A percentile compares a stretch with the other conserved stretches of the same genome.
phyloP scores from a whole-genome alignment of 2,797 vertebrate species.

The Myiothlypis coronata region DNA sequence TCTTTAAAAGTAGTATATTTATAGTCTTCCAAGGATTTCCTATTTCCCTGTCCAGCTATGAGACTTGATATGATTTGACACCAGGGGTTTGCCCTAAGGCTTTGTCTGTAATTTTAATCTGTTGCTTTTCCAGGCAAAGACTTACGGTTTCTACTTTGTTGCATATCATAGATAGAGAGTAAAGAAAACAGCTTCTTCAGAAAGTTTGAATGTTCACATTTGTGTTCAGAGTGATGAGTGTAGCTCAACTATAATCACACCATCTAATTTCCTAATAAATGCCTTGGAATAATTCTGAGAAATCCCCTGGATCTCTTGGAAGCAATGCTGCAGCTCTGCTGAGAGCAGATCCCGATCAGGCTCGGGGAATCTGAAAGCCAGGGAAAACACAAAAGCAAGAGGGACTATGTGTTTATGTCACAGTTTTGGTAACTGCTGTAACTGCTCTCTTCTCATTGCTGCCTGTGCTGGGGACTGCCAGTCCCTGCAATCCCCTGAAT shows the following conservation, averaged over 20 bases:
- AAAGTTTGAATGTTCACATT: background rate
- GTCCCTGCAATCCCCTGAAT: background rate
- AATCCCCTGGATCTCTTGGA: background rate
- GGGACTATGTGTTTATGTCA: background rate
- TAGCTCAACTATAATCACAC: background rate
- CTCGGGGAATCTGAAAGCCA: background rate
- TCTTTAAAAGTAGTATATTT: background rate
- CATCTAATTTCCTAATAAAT: background rate
- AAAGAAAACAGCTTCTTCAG: background rate
- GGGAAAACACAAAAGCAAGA: background rate
- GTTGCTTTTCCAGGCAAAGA: background rate
- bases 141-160: background rate
- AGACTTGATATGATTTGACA: background rate
- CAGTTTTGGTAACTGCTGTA: background rate
- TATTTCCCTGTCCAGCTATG: background rate
- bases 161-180: background rate
- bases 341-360: background rate
- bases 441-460: background rate
- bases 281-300: background rate
- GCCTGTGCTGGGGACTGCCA: background rate
- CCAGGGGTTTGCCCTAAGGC: background rate
- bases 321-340: background rate
- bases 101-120: background rate
- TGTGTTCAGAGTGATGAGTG: accelerated
- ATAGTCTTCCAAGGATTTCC: background rate